Conservation (phyloP, 2,797 vertebrate species). For the Cossypha dichroa region DNA sequence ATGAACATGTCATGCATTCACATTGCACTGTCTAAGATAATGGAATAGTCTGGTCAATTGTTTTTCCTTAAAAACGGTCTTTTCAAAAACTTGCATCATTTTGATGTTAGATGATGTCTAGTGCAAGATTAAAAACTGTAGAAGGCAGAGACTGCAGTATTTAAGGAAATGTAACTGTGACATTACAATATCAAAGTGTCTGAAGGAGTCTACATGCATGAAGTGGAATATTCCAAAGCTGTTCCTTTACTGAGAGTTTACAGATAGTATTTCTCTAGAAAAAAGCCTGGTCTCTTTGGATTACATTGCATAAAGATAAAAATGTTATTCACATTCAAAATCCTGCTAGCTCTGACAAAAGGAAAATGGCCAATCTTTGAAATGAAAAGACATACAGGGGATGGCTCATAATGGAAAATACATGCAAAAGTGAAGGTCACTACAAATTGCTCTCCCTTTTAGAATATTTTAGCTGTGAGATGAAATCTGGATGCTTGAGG, state of each 20-base stretch:
- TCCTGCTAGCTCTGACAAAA: not conserved
- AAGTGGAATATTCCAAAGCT: not conserved
- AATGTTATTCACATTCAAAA: not conserved
- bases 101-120: not conserved
- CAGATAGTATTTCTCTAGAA: not conserved
- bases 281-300: not conserved
- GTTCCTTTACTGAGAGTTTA: not conserved
- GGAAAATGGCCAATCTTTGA: not conserved
- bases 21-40: not conserved
- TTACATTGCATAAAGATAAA: not conserved
- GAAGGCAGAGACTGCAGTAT: not conserved
- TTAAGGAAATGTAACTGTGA: not conserved
- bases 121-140: not conserved
- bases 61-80: not conserved
- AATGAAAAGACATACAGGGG: not conserved
- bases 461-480: not conserved
- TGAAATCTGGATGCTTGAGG: not conserved
- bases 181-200: not conserved
- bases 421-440: not conserved
- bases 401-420: not conserved
- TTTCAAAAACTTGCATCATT: not conserved
- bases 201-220: not conserved
- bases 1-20: slow-evolving; percentile 1
- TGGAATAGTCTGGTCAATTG: not conserved
- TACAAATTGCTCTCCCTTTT: not conserved